These are phyloP conservation scores for Vollenhovia emeryi DNA, from an alignment of 1,140 invertebrate species.

Conservation along the genomic window DNA sequence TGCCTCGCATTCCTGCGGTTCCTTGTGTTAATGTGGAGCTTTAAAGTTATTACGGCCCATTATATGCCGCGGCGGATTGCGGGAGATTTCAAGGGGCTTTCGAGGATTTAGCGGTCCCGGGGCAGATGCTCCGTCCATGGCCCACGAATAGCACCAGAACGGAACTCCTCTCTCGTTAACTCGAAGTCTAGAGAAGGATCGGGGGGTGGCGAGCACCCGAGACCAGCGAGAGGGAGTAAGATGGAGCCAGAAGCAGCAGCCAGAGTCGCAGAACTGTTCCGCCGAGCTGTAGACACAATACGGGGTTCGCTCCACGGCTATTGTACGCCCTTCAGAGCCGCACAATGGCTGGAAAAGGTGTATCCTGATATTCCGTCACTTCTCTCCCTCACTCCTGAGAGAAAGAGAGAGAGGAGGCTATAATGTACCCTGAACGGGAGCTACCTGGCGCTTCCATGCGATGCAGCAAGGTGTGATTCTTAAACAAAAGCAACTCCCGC, in stretches of 20 bases:
- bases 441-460: constrained; percentile 59
- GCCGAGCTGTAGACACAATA: constrained; percentile 80
- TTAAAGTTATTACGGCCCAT: constrained; percentile 76
- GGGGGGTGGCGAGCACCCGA: constrained; percentile 34
- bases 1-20: constrained; percentile 26
- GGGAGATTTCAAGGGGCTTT: constrained; percentile 76
- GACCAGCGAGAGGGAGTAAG: constrained; percentile 32
- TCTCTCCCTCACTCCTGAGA: constrained; percentile 66
- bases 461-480: constrained; percentile 70
- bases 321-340: constrained; percentile 73
- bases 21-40: constrained; percentile 71
- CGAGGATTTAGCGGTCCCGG: constrained; percentile 78
- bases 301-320: constrained; percentile 78
- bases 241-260: constrained; percentile 33
- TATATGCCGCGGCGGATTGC: constrained; percentile 75
- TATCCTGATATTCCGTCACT: constrained; percentile 81
- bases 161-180: constrained; percentile 74
- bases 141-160: constrained; percentile 69
- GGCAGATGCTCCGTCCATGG: constrained; percentile 80
- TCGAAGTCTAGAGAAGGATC: constrained; percentile 69
- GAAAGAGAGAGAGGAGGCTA: constrained; percentile 30
- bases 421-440: constrained; percentile 71
- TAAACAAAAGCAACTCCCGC: constrained; percentile 66
- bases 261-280: constrained; percentile 66
- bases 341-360: constrained; percentile 81